These are phyloP conservation scores for Drosophila hydei DNA, from an alignment of 1,140 invertebrate species.

Conservation along the genomic window DNA sequence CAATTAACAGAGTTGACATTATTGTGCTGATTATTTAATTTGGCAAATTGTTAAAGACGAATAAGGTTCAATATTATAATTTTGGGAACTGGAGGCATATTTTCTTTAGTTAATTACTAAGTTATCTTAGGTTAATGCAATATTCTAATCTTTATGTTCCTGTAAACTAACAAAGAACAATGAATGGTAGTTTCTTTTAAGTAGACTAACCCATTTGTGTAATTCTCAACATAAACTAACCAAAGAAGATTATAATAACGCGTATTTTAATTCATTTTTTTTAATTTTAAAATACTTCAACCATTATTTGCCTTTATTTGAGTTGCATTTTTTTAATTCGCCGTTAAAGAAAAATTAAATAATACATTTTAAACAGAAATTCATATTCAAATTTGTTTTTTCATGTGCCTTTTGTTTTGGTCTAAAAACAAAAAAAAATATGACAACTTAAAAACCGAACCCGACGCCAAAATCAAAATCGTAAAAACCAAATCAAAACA, in stretches of 20 bases:
- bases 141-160: slow-evolving; percentile 16
- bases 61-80: too few relatives aligned
- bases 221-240: slow-evolving; percentile 38
- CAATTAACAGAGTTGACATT: too few relatives aligned
- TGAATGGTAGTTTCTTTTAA: slow-evolving; percentile 24
- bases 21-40: too few relatives aligned
- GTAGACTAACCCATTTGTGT: slow-evolving; percentile 59
- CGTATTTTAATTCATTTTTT: slow-evolving; percentile 8
- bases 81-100: too few relatives aligned
- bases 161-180: slow-evolving; percentile 34
- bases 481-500: slow-evolving; percentile 38
- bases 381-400: slow-evolving; percentile 58
- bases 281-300: not conserved
- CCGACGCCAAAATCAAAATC: slow-evolving; percentile 32
- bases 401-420: slow-evolving; percentile 73
- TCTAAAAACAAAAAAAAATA: slow-evolving; percentile 38
- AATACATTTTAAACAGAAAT: slow-evolving; percentile 54
- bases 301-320: slow-evolving; percentile 42
- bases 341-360: slow-evolving; percentile 38
- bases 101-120: slow-evolving; percentile 3
- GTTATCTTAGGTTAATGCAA: slow-evolving; percentile 24
- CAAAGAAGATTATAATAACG: slow-evolving; percentile 11
- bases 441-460: slow-evolving; percentile 28
- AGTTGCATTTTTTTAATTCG: slow-evolving; percentile 50
- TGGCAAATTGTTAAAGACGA: too few relatives aligned